Evolutionary conservation across 2,888 invertebrate species (phyloP).

Genomic region (Philonicus albiceps): DNA sequence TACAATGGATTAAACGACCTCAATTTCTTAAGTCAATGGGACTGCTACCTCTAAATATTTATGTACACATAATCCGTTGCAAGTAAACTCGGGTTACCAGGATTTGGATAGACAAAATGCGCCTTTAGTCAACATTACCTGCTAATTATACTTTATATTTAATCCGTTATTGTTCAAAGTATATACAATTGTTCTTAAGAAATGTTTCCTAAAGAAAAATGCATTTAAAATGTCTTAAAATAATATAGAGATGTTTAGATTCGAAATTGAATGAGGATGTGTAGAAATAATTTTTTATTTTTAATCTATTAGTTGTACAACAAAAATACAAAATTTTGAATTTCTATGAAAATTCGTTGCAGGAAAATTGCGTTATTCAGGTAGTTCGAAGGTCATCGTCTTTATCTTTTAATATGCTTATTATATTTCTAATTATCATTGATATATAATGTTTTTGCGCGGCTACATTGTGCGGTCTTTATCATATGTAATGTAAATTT

Average conservation of each 20-base stretch:
- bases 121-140: background rate
- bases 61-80: background rate
- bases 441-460: too few species aligned
- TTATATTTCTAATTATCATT: too few species aligned
- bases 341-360: too few species aligned
- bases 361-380: too few species aligned
- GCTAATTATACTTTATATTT: background rate
- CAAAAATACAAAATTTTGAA: too few species aligned
- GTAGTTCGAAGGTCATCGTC: too few species aligned
- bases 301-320: background rate
- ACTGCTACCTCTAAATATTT: background rate
- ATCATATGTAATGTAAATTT: too few species aligned
- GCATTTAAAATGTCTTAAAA: background rate
- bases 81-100: background rate
- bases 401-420: too few species aligned
- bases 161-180: background rate
- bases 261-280: background rate
- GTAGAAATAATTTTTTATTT: background rate
- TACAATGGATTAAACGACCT: background rate
- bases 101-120: background rate
- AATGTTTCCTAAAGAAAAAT: background rate
- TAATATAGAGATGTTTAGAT: background rate
- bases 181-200: background rate
- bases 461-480: too few species aligned
- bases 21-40: background rate